phyloP scores from a whole-genome alignment of 64 coral and sea anemone genomes.

The Exaiptasia diaphana region DNA sequence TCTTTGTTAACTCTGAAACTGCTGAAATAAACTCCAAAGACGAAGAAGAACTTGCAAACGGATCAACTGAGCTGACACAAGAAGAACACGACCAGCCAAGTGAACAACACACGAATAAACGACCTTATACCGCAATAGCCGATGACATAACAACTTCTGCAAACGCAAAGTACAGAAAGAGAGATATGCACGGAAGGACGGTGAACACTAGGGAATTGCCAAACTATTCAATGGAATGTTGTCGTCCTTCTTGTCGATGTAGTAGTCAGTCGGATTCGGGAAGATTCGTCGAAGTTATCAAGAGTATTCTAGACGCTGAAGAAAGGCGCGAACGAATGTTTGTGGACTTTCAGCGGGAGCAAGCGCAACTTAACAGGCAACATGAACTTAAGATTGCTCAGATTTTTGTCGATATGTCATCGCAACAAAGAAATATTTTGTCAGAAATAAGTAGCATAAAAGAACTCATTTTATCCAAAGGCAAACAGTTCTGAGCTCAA shows the following conservation, averaged over 20 bases:
- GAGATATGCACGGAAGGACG: too few species aligned
- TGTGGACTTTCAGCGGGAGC: background rate
- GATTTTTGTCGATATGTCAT: background rate
- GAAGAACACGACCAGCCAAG: too few species aligned
- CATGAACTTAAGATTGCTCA: conserved; percentile 13
- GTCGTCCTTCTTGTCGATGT: background rate
- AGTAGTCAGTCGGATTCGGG: background rate
- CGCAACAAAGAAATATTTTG: conserved; percentile 4
- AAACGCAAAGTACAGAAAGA: too few species aligned
- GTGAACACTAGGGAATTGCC: too few species aligned
- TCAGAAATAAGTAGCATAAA: too few species aligned
- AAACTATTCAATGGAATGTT: too few species aligned
- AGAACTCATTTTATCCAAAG: too few species aligned
- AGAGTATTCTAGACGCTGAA: background rate
- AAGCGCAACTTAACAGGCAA: background rate
- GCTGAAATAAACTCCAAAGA: background rate
- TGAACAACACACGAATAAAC: too few species aligned
- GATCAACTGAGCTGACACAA: too few species aligned
- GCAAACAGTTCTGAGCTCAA: too few species aligned
- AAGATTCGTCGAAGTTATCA: background rate
- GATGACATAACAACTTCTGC: too few species aligned
- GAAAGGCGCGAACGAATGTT: conserved; percentile 1
- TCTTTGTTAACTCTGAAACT: background rate
- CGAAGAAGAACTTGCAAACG: background rate
- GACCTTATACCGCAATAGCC: too few species aligned